Base-by-base conservation (phyloP, 1,140 invertebrate species). In the Pantala flavescens region DNA sequence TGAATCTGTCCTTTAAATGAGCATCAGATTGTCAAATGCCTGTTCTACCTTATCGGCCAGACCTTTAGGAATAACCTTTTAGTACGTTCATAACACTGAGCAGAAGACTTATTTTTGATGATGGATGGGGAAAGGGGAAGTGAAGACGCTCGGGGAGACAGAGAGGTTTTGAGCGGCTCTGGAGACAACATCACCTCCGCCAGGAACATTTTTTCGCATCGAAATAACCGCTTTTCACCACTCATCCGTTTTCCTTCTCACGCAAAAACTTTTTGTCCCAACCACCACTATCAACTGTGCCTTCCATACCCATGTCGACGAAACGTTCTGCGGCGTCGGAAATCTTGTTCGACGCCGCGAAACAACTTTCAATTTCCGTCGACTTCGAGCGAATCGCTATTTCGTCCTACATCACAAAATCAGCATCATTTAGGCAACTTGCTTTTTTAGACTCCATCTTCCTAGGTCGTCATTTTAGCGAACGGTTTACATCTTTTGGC, bases 351-450 rank as follows among this genome's bases (percentile, higher is more conserved):
- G 14, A 63, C 49, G n/a, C n/a, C n/a, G 49, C 49, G 16, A 63
- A 21, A 63, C 14, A 63, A 21, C 49, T 63, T 63, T 63, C n/a
- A 63, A 63, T 21, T 19, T 63, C 12, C 49, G 49, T 21, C n/a
- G 49, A 19, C 12, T 63, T 63, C 49, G 14, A 63, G 12, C 12
- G n/a, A 7, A 63, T 5, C 12, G 49, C 49, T 63, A 63, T 63
- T 63, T 63, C 5, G 49, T 63, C 49, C 49, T 63, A 63, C 49
- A 63, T 63, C 49, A 63, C 49, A 63, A 63, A 63, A 63, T 63
- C 28, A 36, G 28, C 28, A 36, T 36, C 28, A 36, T 36, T 36
- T 36, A 36, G 28, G 28, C 28, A 36, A 36, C 28, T 36, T 36
- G 28, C 28, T 36, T 36, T n/a, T n/a, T 63, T 63, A 19, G 14